Base-by-base conservation (phyloP, 2,888 invertebrate genomes). In the Oligia fasciuncula region DNA sequence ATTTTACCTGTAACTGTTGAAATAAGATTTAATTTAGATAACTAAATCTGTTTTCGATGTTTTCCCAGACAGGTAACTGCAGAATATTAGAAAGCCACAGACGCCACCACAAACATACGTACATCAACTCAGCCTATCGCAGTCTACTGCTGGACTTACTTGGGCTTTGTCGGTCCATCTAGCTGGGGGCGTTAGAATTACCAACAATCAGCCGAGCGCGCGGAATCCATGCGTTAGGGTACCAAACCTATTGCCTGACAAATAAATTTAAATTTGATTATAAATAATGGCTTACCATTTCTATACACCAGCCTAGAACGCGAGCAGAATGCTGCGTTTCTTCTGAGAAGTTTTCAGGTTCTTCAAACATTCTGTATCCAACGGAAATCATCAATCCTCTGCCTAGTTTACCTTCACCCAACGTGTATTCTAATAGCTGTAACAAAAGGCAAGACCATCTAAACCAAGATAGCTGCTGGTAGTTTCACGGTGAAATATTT, bases 1-100 rank as follows among this genome's bases (percentile, higher is more conserved):
- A 60, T 49, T 13, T n/a, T 65, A 65, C 29, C n/a, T 80, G 75
- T 8, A 80, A 40, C 84, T 84, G 69, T 54, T 13, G 13, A 57
- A 40, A 54, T 17, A 35, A n/a, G n/a, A 46, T 75, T 29, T 23
- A 17, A n/a, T 29, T 35, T 35, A 35, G 35, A 3, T 35, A 35
- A 35, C 35, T 35, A 35, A 35, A 35, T 35, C 35, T 35, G 35
- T 35, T 35, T 35, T 35, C 35, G 35, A 35, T 35, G 35, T 35
- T 35, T 35, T 35, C 35, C 35, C 35, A 35, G 35, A 35, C 35
- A 35, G 35, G 3, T 35, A 35, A 35, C 35, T 35, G 35, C 35
- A 35, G 35, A 35, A 35, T 35, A 35, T 35, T 3, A 35, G 4
- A 35, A 35, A 35, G 35, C 35, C 35, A 35, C 35, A 35, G 35